phyloP scores from a whole-genome alignment of 2,113 vertebrate genomes.

The Zootoca vivipara region DNA sequence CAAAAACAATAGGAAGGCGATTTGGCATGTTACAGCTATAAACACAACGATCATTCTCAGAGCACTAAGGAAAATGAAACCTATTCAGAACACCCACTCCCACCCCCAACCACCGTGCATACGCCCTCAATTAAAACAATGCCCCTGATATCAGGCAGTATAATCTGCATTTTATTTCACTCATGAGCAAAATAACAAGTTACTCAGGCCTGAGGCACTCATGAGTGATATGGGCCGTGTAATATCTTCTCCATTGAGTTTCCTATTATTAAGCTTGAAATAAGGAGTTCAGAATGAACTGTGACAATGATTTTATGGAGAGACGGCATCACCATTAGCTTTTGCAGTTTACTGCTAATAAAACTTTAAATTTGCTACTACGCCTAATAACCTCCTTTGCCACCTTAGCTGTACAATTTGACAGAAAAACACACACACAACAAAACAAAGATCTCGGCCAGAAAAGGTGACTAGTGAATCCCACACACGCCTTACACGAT shows the following conservation, averaged over 20 bases:
- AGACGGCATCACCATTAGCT: slow-evolving; percentile 82
- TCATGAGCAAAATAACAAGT: slow-evolving; percentile 87
- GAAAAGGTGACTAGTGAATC: slow-evolving; percentile 74
- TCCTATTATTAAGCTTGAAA: slow-evolving; percentile 88
- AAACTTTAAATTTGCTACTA: slow-evolving; percentile 86
- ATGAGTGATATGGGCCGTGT: slow-evolving; percentile 87
- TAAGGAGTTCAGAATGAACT: slow-evolving; percentile 89
- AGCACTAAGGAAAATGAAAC: slow-evolving; percentile 66
- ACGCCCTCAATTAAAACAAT: slow-evolving; percentile 80
- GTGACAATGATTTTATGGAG: slow-evolving; percentile 86
- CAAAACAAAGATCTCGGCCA: slow-evolving; percentile 59
- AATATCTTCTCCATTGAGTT: slow-evolving; percentile 87
- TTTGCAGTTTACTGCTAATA: slow-evolving; percentile 86
- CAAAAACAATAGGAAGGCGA: slow-evolving; percentile 28
- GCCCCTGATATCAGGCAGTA: slow-evolving; percentile 79
- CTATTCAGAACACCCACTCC: slow-evolving; percentile 43
- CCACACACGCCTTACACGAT: slow-evolving; percentile 48
- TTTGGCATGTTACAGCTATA: slow-evolving; percentile 48
- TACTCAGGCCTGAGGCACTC: slow-evolving; percentile 87
- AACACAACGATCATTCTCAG: slow-evolving; percentile 55
- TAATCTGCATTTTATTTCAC: slow-evolving; percentile 88
- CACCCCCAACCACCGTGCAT: slow-evolving; percentile 54
- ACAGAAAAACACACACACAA: slow-evolving; percentile 16
- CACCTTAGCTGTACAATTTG: slow-evolving; percentile 81
- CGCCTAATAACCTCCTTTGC: slow-evolving; percentile 83